Base-by-base conservation (phyloP, 2,797 vertebrate genomes). In the Bufotes viridis region DNA sequence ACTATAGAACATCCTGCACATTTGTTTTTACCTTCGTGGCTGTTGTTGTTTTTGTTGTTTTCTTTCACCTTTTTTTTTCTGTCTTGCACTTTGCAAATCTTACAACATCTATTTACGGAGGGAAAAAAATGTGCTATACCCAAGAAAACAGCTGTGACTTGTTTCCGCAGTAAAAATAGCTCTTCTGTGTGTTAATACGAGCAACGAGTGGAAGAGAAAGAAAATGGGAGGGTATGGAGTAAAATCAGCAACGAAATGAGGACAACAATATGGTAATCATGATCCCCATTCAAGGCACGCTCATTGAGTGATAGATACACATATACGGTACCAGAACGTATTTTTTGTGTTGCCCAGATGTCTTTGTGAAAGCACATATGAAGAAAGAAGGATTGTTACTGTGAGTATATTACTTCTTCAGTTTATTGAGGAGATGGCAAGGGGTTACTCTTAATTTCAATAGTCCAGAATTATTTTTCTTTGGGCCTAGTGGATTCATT, bases 71-170 rank as follows among this genome's bases (percentile, higher is more conserved):
- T 0, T 76, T 29, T 29, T 53, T 55, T 72, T 57, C 55, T 61
- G 24, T 72, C 15, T 86, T 81, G 29, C 51, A 80, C 42, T 42
- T 58, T 60, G 57, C 57, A 26, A 81, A 61, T 74, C 60, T 82
- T 55, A 85, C 70, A 82, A 67, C 70, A 65, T 53, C 55, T 53
- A 82, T 87, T 75, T 87, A 87, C 60, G 53, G 60, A 24, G 34
- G 24, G 26, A 60, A 75, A 84, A 84, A 42, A n/a, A 60, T 60
- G 57, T 78, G 51, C 75, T 55, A n/a, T 15, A 55, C 51, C 61
- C 15, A 12, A 22, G 67, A 83, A 83, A 58, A 83, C 81, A 83
- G 81, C 81, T 72, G 81, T 5, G 29, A 55, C 22, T 65, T 55
- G 72, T 78, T 65, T 65, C 34, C 20, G 55, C 14, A 7, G 42